These are phyloP conservation scores for Nebria ingens DNA, from an alignment of 1,140 invertebrate species.

Conservation along the genomic window DNA sequence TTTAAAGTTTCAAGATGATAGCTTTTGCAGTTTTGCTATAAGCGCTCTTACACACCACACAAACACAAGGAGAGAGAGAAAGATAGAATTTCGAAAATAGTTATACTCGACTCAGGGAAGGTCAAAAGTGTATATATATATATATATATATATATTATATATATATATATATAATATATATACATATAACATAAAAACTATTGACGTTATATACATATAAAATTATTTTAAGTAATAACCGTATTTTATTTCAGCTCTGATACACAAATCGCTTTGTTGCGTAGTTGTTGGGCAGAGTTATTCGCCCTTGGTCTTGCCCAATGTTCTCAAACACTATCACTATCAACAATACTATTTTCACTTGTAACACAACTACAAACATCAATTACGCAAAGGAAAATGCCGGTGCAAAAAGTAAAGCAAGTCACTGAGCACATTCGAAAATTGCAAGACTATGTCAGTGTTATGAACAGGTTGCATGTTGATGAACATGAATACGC, in stretches of 20 bases:
- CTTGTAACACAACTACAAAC: constrained; percentile 61
- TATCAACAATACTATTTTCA: constrained; percentile 71
- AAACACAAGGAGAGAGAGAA: too few species aligned
- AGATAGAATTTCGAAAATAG: too few species aligned
- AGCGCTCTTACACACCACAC: too few species aligned
- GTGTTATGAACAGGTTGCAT: constrained; percentile 59
- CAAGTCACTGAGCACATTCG: constrained; percentile 73
- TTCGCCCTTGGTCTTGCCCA: constrained; percentile 88
- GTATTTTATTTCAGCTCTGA: constrained; percentile 54
- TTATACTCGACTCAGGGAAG: too few species aligned
- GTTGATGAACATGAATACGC: constrained; percentile 79
- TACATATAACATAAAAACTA: too few species aligned
- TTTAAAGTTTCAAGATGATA: too few species aligned
- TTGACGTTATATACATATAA: too few species aligned
- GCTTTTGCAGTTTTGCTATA: too few species aligned
- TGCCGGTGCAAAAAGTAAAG: constrained; percentile 60
- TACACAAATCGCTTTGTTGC: constrained; percentile 70
- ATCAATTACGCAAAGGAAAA: constrained; percentile 59
- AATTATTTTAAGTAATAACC: too few species aligned
- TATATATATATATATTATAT: too few species aligned
- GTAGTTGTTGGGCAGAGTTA: constrained; percentile 85
- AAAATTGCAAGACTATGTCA: constrained; percentile 74
- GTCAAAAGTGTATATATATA: too few species aligned
- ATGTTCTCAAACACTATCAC: constrained; percentile 67
- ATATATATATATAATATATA: too few species aligned